These are phyloP conservation scores for Hypotaenidia philippensis DNA, from an alignment of 2,797 vertebrate species.

Conservation along the genomic window DNA sequence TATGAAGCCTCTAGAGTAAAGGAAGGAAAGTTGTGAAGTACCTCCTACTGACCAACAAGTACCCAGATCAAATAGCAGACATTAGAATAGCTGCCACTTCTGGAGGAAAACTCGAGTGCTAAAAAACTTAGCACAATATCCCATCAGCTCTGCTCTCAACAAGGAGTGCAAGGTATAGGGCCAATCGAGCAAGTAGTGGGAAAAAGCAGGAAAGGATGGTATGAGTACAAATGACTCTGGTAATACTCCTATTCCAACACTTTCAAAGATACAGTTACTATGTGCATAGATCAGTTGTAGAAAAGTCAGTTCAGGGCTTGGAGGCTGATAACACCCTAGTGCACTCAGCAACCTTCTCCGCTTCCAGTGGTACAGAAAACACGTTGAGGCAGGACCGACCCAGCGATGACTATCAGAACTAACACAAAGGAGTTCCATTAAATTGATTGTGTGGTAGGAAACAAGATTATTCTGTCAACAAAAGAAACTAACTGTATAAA, in stretches of 20 bases:
- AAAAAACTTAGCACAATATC: neutral
- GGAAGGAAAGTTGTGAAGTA: neutral
- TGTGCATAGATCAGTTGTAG: accelerated
- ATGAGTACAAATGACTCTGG: neutral
- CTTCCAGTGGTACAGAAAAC: neutral
- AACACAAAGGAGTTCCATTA: neutral
- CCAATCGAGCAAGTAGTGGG: accelerated
- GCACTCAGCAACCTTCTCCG: neutral
- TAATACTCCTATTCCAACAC: neutral
- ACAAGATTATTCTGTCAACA: neutral
- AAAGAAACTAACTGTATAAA: neutral
- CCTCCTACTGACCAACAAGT: neutral
- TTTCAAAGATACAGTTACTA: neutral
- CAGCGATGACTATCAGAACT: neutral
- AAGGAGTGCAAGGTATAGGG: neutral
- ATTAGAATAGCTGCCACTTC: neutral
- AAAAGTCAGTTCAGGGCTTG: neutral
- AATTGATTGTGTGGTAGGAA: neutral
- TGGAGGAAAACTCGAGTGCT: neutral
- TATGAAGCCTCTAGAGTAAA: neutral
- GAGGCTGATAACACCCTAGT: neutral
- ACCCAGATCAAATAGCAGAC: neutral
- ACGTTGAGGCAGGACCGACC: neutral
- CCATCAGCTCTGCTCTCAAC: neutral
- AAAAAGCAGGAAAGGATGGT: neutral